These are phyloP conservation scores for Amazona ochrocephala DNA, from an alignment of 2,797 vertebrate species.

Conservation along the genomic window DNA sequence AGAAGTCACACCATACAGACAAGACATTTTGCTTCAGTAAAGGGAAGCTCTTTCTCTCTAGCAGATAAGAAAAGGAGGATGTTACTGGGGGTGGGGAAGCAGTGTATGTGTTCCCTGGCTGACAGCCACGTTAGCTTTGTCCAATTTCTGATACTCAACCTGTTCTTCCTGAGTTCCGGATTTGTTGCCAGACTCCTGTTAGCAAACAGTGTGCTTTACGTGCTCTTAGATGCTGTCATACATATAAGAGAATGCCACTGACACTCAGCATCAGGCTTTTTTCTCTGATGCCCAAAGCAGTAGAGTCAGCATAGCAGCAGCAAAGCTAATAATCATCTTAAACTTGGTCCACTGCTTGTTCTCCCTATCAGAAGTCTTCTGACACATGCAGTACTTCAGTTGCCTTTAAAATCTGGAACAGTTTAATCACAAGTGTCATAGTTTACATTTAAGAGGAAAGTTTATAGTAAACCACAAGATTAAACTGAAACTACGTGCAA, in stretches of 20 bases:
- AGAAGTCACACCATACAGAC: background rate
- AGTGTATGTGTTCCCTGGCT: background rate
- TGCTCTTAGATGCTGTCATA: background rate
- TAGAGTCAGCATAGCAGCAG: background rate
- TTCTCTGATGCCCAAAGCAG: background rate
- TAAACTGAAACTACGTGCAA: background rate
- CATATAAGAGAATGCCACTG: background rate
- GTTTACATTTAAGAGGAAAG: background rate
- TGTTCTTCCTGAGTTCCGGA: background rate
- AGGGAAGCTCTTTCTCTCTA: background rate
- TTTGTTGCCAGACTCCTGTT: background rate
- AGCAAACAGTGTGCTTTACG: background rate
- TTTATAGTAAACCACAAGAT: background rate
- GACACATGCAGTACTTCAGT: background rate
- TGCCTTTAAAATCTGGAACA: background rate
- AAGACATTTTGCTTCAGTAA: background rate
- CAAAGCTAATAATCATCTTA: background rate
- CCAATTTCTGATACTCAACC: background rate
- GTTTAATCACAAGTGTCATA: background rate
- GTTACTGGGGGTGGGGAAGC: background rate
- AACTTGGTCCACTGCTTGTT: background rate
- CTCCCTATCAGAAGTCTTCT: background rate
- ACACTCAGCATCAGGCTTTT: background rate
- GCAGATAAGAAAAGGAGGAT: background rate
- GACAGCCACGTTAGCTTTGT: background rate